Conservation (phyloP, 2,113 vertebrate species). For the Lepus europaeus region DNA sequence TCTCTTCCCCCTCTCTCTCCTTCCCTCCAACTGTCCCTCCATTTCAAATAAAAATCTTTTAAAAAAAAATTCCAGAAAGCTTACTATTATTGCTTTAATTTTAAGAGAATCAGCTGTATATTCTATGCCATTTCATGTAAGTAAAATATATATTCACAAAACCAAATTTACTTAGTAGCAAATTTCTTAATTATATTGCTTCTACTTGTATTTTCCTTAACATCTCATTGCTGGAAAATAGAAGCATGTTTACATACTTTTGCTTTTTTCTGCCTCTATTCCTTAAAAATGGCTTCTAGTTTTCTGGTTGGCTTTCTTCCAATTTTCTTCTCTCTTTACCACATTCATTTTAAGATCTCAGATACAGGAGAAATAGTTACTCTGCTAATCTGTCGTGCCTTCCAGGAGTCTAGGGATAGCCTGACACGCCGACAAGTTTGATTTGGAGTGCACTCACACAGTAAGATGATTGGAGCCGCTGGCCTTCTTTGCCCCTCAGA, state of each 20-base stretch:
- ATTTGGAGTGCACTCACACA: neutral
- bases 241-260: neutral
- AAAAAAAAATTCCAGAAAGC: neutral
- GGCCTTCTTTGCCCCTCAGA: neutral
- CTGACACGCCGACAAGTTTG: neutral
- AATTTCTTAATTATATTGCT: conserved; percentile 26
- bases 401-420: neutral
- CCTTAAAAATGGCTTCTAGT: neutral
- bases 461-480: neutral
- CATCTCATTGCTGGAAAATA: neutral
- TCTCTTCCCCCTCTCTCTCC: too few species aligned
- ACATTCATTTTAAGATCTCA: neutral
- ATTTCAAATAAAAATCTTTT: neutral
- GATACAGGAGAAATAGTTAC: neutral
- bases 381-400: neutral
- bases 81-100: conserved; percentile 39
- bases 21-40: too few species aligned
- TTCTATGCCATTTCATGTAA: neutral
- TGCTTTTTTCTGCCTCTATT: neutral
- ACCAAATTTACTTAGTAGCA: neutral
- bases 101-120: conserved; percentile 15
- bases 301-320: neutral
- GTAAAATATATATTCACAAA: neutral
- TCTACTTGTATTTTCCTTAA: neutral
- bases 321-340: neutral